Conservation (phyloP, 2,888 invertebrate species). For the Drosophila neonasuta region DNA sequence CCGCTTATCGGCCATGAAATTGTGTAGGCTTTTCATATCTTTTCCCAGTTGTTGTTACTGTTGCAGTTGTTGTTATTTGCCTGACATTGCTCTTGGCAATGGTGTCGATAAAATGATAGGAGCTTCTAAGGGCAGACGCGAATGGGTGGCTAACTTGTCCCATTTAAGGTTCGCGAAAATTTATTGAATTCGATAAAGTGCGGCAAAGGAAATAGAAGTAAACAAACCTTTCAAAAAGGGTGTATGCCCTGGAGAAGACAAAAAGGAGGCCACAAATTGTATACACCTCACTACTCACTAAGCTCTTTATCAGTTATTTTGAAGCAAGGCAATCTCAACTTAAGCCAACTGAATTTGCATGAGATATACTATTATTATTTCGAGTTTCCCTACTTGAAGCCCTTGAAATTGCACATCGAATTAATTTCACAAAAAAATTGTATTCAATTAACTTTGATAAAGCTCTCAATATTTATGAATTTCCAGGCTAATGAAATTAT, state of each 20-base stretch:
- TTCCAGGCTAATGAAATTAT: slow-evolving; percentile 42
- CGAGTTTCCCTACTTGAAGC: not conserved
- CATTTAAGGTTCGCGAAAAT: slow-evolving; percentile 22
- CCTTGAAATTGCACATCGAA: slow-evolving; percentile 4
- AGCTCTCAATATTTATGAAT: slow-evolving; percentile 32
- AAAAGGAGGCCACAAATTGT: not conserved
- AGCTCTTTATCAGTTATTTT: slow-evolving; percentile 4
- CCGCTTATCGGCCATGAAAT: slow-evolving; percentile 53
- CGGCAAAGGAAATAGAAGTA: not conserved
- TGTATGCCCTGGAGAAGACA: not conserved
- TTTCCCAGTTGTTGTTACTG: not conserved
- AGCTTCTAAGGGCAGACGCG: slow-evolving; percentile 5
- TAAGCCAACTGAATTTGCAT: not conserved
- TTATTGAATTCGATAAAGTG: slow-evolving; percentile 42
- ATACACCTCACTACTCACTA: slow-evolving; percentile 1
- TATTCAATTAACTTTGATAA: slow-evolving; percentile 39
- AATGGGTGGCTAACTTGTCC: slow-evolving; percentile 10
- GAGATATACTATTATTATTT: not conserved
- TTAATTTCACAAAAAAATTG: slow-evolving; percentile 12
- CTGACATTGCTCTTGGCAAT: slow-evolving; percentile 35
- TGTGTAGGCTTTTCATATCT: slow-evolving; percentile 40
- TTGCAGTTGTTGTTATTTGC: slow-evolving; percentile 26
- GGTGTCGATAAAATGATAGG: slow-evolving; percentile 34
- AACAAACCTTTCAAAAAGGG: slow-evolving; percentile 12
- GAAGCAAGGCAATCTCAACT: not conserved